Percentiles rank a stretch among this genome's conserved stretches.
phyloP scores from a whole-genome alignment of 1,140 invertebrate species.

The Hylaeus anthracinus region DNA sequence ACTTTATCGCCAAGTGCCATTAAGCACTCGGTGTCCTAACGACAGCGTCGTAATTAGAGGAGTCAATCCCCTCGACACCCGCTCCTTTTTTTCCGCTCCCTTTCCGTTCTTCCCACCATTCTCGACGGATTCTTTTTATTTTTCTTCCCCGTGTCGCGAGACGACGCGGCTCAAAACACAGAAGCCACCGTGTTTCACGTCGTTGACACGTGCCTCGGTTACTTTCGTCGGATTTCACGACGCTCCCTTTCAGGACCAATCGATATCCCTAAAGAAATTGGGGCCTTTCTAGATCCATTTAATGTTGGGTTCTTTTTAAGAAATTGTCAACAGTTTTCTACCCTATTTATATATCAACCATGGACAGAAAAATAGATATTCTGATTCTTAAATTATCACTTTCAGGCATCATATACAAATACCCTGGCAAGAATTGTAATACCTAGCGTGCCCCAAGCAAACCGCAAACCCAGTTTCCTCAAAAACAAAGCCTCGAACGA shows the following conservation, averaged over 20 bases:
- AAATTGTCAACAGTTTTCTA: too few species aligned
- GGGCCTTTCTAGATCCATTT: too few species aligned
- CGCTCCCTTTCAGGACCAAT: neutral
- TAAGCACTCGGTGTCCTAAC: constrained; percentile 62
- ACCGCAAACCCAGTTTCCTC: too few species aligned
- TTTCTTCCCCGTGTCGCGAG: constrained; percentile 1
- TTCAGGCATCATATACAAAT: too few species aligned
- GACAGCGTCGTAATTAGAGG: constrained; percentile 65
- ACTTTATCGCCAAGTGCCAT: constrained; percentile 61
- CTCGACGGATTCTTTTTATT: neutral
- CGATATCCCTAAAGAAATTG: too few species aligned
- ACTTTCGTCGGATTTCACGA: neutral
- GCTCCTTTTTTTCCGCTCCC: neutral
- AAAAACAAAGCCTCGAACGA: too few species aligned
- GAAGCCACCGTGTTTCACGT: neutral
- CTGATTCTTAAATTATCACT: too few species aligned
- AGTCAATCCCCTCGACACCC: constrained; percentile 19
- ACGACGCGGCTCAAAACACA: neutral
- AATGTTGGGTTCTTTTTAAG: too few species aligned
- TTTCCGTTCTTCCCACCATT: neutral
- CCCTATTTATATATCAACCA: too few species aligned
- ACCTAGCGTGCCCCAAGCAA: too few species aligned
- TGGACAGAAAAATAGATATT: too few species aligned
- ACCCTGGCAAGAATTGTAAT: too few species aligned
- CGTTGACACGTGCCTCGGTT: neutral